phyloP scores from a whole-genome alignment of 1,140 invertebrate genomes.

The Nixonia krombeini region DNA sequence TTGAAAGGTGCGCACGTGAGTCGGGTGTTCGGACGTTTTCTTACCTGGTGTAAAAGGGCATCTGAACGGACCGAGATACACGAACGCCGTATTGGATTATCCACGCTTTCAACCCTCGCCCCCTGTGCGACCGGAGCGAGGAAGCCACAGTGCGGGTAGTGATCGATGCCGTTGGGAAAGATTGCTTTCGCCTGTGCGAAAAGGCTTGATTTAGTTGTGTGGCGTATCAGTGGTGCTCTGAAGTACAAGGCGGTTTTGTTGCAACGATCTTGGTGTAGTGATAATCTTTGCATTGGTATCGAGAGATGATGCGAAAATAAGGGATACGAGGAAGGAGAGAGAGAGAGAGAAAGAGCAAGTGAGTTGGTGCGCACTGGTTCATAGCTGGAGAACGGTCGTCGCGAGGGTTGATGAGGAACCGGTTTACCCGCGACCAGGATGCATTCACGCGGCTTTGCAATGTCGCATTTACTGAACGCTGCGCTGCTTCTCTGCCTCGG shows the following conservation, averaged over 20 bases:
- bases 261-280: neutral
- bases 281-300: neutral
- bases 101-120: too few relatives aligned
- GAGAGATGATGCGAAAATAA: neutral
- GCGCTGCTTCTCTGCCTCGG: slow-evolving; percentile 3
- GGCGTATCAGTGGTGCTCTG: neutral
- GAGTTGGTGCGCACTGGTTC: neutral
- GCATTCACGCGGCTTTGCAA: slow-evolving; percentile 9
- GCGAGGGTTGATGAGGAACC: slow-evolving; percentile 5
- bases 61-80: too few relatives aligned
- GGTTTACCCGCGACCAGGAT: slow-evolving; percentile 6
- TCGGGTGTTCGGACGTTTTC: neutral
- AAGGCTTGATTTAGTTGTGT: slow-evolving; percentile 2
- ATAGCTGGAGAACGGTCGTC: neutral
- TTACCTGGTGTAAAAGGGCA: neutral
- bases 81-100: too few relatives aligned
- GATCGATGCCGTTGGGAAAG: neutral
- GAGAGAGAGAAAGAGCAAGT: neutral
- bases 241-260: neutral
- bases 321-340: neutral
- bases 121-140: too few relatives aligned
- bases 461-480: neutral
- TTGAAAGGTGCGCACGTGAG: slow-evolving; percentile 58
- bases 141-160: slow-evolving; percentile 16
- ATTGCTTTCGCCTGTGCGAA: neutral